phyloP scores from a whole-genome alignment of 2,113 vertebrate species.

The Hydropotes inermis region DNA sequence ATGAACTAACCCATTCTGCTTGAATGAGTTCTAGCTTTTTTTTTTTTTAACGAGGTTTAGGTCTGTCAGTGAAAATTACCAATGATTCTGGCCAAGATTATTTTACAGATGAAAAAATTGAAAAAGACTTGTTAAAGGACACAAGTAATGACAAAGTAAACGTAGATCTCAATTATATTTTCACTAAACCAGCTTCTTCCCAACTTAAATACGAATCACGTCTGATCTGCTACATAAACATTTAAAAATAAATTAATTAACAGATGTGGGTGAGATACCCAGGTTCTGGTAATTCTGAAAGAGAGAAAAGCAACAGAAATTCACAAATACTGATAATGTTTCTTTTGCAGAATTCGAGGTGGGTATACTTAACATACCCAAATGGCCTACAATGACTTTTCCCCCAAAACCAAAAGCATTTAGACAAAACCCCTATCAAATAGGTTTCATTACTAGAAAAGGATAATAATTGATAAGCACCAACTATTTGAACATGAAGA shows the following conservation, averaged over 20 bases:
- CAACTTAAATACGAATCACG: too few species aligned
- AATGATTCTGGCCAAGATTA: not conserved
- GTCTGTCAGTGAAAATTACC: not conserved
- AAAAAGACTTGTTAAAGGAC: not conserved
- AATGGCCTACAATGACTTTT: not conserved
- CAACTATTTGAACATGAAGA: not conserved
- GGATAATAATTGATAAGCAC: not conserved
- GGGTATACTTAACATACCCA: not conserved
- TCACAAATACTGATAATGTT: too few species aligned
- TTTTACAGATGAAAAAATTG: not conserved
- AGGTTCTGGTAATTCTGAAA: too few species aligned
- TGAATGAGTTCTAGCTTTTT: not conserved
- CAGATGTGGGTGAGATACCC: too few species aligned
- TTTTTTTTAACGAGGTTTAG: not conserved
- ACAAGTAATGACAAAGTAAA: too few species aligned
- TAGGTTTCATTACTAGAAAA: not conserved
- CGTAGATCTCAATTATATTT: too few species aligned
- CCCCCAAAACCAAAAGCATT: not conserved
- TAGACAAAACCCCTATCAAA: slow-evolving; percentile 22
- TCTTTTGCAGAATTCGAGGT: not conserved
- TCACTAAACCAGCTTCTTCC: too few species aligned
- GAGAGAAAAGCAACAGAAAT: too few species aligned
- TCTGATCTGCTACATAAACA: too few species aligned
- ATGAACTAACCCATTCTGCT: slow-evolving; percentile 6
- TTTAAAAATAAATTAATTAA: too few species aligned